Base-by-base conservation (phyloP, 2,888 invertebrate genomes). In the Lingula anatina region DNA sequence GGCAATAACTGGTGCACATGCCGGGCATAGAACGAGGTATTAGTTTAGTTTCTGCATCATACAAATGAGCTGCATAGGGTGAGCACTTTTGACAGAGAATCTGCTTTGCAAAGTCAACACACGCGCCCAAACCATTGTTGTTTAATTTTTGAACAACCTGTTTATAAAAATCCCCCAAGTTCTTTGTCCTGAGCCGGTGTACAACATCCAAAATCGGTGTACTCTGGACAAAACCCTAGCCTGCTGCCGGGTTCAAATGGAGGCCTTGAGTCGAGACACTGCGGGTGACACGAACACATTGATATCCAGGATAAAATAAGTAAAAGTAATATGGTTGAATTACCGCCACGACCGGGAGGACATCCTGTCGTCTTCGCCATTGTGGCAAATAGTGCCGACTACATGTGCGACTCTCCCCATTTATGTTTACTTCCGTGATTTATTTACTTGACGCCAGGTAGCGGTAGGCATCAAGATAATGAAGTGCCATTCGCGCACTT, bases 51-150 rank as follows among this genome's bases (percentile, higher is more conserved):
- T 71, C 73, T 1, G 66, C 63, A 44, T 66, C 69, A 53, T 62
- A 71, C 9, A 73, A 60, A 50, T 72, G 71, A 5, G 71, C 71
- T 0, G 72, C 70, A 47, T 69, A 72, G 1, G 74, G 74, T 1
- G 71, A 71, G 50, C 74, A 74, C 24, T 60, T 57, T 49, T 66
- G 68, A 49, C 74, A 74, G 7, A 71, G 41, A 12, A 73, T 44
- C 18, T 64, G 61, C 44, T 57, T 53, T 0, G 65, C 53, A 45
- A 60, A 62, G 9, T 51, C 42, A 2, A 56, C 46, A 52, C 73
- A 72, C 5, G 40, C 40, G 20, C 23, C 39, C 60, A 61, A 60
- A 1, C 50, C 42, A n/a, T n/a, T n/a, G n/a, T n/a, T n/a, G n/a
- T n/a, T n/a, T n/a, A n/a, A n/a, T n/a, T n/a, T n/a, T n/a, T n/a